Base-by-base conservation (phyloP, 2,113 vertebrate species). In the Menidia beryllina region DNA sequence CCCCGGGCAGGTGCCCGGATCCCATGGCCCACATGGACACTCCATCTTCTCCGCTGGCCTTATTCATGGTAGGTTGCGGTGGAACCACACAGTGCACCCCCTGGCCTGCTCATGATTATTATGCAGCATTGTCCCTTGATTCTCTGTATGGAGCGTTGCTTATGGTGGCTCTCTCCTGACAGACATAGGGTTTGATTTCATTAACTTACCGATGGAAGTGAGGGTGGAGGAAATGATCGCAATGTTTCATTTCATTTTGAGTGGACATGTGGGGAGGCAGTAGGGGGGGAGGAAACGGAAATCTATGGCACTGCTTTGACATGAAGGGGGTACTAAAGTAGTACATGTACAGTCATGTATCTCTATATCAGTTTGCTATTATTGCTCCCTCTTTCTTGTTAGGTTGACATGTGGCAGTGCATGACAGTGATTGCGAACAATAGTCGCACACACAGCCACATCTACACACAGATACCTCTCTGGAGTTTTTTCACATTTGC, bases 11-110 rank as follows among this genome's bases (percentile, higher is more conserved):
- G 91, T 94, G 93, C 93, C 92, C 90, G 90, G 91, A 94, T 94
- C 95, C 94, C 91, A 87, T 93, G 94, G 95, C 94, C 95, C 94
- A 94, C 92, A 93, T 94, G 96, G 95, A 95, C 94, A 94, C 94
- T 96, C 94, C 91, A 95, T 96, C 95, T 93, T 91, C 91, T 82
- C 94, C 88, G 90, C 87, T 93, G 89, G 90, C 83, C 91, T 91
- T 94, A 95, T 94, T 95, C 96, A 95, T 88, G 81, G 88, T 83
- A 87, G 80, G 89, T 66, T 85, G 88, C 78, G 62, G 68, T 84
- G 82, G 84, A 90, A 79, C 86, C 83, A 76, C 86, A 82, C 74
- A 84, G 64, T 26, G 74, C 87, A 83, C 88, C 84, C 86, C 85
- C 87, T 69, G 87, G 85, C 84, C 88, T 79, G 86, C 78, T 86